phyloP scores from a whole-genome alignment of 2,888 invertebrate genomes.

The Branchinecta sandiegonensis region DNA sequence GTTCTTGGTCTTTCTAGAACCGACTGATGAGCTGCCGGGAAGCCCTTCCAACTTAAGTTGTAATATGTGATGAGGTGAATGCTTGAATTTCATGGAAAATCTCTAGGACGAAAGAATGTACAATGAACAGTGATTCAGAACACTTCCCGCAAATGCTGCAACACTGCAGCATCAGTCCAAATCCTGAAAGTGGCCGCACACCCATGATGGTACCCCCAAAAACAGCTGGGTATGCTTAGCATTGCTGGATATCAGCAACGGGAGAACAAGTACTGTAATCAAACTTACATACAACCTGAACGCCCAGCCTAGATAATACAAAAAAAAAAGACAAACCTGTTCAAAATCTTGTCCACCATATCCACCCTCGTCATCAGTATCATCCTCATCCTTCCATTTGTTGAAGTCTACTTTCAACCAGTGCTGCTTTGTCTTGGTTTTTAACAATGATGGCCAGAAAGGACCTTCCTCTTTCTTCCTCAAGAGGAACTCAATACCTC shows the following conservation, averaged over 20 bases:
- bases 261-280: background rate
- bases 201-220: too few relatives aligned
- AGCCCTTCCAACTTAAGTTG: too few relatives aligned
- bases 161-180: too few relatives aligned
- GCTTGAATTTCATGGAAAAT: too few relatives aligned
- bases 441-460: constrained; percentile 76
- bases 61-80: too few relatives aligned
- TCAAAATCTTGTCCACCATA: constrained; percentile 41
- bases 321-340: constrained; percentile 36
- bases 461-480: constrained; percentile 51
- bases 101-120: too few relatives aligned
- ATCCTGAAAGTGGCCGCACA: too few relatives aligned
- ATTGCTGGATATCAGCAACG: background rate
- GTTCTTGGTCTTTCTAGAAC: too few relatives aligned
- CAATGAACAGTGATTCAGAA: too few relatives aligned
- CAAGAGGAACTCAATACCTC: constrained; percentile 41
- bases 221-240: too few relatives aligned
- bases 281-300: constrained; percentile 1
- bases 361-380: constrained; percentile 60
- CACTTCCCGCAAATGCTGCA: too few relatives aligned
- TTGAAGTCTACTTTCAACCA: constrained; percentile 96
- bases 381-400: constrained; percentile 95
- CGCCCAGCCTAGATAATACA: constrained; percentile 19
- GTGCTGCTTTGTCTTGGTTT: constrained; percentile 75
- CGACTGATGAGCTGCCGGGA: too few relatives aligned